These are phyloP conservation scores for Norana najaformis DNA, from an alignment of 2,888 invertebrate genomes.

Conservation along the genomic window DNA sequence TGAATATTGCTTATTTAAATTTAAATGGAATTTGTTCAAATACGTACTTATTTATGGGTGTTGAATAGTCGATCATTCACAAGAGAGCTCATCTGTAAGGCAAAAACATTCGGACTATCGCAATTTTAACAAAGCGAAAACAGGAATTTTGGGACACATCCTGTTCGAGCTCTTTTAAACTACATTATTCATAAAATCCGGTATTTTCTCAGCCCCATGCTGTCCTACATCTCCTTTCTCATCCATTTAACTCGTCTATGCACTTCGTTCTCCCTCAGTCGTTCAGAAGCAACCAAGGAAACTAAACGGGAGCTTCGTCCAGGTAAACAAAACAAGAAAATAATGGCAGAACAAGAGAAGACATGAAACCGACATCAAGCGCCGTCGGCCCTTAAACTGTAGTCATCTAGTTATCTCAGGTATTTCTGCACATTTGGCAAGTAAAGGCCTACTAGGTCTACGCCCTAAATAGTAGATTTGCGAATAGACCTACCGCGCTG, in stretches of 20 bases:
- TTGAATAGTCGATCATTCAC: not conserved
- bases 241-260: not conserved
- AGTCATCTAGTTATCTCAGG: not conserved
- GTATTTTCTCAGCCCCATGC: too few species aligned
- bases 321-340: not conserved
- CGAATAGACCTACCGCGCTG: not conserved
- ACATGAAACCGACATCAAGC: not conserved
- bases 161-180: too few species aligned
- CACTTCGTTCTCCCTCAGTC: too few species aligned
- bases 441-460: not conserved
- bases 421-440: not conserved
- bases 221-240: not conserved
- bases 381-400: not conserved
- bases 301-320: not conserved
- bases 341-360: not conserved
- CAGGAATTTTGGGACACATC: not conserved
- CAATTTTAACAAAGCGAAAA: not conserved
- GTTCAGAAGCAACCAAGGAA: too few species aligned
- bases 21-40: not conserved
- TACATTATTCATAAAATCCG: too few species aligned
- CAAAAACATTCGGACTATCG: not conserved
- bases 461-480: not conserved
- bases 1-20: not conserved
- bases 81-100: not conserved
- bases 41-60: not conserved